Evolutionary conservation across 2,888 invertebrate genomes (phyloP).

Genomic region (Synergus laeviventris): DNA sequence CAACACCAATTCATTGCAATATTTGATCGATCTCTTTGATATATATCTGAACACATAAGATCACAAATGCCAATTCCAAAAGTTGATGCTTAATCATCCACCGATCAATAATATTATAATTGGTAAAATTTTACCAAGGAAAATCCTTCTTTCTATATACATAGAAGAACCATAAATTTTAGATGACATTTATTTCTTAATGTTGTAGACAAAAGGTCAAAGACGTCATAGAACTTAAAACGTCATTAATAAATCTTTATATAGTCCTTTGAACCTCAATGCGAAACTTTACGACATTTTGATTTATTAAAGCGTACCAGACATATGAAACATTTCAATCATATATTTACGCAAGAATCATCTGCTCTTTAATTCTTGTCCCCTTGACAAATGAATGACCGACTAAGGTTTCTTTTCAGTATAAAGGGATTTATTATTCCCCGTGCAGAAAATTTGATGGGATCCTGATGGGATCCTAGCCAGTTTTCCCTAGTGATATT

Average conservation of each 20-base stretch:
- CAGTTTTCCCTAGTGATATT: too few species aligned
- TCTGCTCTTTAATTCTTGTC: background rate
- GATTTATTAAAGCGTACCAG: background rate
- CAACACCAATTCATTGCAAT: conserved; percentile 2
- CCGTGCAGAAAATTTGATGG: too few species aligned
- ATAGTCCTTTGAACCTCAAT: background rate
- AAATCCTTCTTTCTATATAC: background rate
- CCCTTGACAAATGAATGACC: background rate
- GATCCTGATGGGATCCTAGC: too few species aligned
- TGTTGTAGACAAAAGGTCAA: background rate
- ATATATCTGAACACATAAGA: background rate
- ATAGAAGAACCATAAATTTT: background rate
- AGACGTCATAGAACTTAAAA: too few species aligned
- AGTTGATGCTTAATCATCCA: background rate
- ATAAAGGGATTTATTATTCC: background rate
- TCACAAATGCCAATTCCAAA: background rate
- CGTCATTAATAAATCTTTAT: background rate
- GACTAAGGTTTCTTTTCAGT: background rate
- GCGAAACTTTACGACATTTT: background rate
- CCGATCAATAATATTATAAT: background rate
- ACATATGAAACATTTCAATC: too few species aligned
- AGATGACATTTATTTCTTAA: background rate
- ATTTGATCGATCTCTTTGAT: conserved; percentile 4
- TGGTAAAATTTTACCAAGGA: background rate
- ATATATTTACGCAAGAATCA: background rate